Evolutionary conservation across 2,888 invertebrate species (phyloP), one percentile per base, ranked within the genome.

Genomic region (Cyaniris semiargus): DNA sequence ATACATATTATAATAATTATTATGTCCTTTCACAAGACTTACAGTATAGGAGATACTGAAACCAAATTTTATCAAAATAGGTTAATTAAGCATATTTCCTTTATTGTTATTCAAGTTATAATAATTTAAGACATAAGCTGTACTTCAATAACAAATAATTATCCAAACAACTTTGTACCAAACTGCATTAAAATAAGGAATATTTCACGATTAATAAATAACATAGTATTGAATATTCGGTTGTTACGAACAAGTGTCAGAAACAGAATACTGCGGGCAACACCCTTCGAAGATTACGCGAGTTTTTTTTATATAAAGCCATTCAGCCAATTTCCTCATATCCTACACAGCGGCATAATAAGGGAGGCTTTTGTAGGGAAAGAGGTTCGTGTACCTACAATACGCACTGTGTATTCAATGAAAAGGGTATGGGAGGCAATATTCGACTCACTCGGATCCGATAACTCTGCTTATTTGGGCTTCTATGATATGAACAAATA

Each of bases 271-370:
- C 92, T 90, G 90, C 89, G 86, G 88, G 86, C 86, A 87, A 87
- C 86, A 88, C 88, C 89, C 87, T 83, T 84, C 87, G 87, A 87
- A 92, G 89, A 93, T 93, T 92, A 92, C 91, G 89, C 83, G 90
- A 92, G 89, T 92, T 93, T 93, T 74, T 66, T 93, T 93, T 90
- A 91, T 92, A 92, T 90, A 90, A 91, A 90, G 90, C 92, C 89
- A 93, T 93, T 92, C 90, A 91, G 89, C 92, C 93, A 93, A 93
- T 94, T 93, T 92, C 92, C 91, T 91, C 89, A 91, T 92, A 93
- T 90, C 90, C 91, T 89, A 90, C 89, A 91, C 87, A 89, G 88
- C 86, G 90, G 90, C 89, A 92, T 91, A 92, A 94, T 93, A 93
- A 92, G 89, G 90, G 88, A 90, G 87, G 90, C 91, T 91, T 91